Evolutionary conservation across 2,797 vertebrate species (phyloP).

Genomic region (Numenius phaeopus): DNA sequence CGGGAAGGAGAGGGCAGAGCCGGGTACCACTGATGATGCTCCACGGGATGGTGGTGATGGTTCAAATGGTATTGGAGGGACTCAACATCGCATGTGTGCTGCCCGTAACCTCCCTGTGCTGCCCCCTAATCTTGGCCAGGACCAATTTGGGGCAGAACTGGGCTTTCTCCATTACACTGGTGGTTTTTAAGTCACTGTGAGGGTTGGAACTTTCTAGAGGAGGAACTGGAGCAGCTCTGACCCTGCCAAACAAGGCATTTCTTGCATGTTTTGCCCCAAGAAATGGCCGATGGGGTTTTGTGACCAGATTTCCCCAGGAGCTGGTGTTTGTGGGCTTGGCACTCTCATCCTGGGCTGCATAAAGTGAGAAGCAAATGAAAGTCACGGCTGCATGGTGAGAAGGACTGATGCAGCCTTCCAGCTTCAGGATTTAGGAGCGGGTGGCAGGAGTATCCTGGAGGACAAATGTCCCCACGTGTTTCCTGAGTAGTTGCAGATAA

Average conservation of each 20-base stretch:
- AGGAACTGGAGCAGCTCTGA: fast-evolving
- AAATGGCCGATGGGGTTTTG: neutral
- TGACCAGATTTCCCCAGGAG: neutral
- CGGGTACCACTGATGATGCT: fast-evolving
- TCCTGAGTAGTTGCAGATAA: neutral
- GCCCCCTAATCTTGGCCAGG: neutral
- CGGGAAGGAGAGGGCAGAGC: neutral
- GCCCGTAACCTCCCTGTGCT: neutral
- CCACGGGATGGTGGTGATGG: fast-evolving
- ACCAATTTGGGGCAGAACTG: neutral
- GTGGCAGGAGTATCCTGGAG: neutral
- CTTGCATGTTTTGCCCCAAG: neutral
- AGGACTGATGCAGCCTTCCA: neutral
- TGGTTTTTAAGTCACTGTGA: neutral
- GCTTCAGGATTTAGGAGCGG: neutral
- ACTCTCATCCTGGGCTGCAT: neutral
- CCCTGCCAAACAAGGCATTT: neutral
- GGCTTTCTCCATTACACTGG: fast-evolving
- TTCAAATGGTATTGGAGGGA: neutral
- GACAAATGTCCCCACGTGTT: neutral
- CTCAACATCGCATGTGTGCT: fast-evolving
- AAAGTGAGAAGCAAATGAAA: neutral
- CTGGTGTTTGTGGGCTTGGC: neutral
- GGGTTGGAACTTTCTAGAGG: neutral
- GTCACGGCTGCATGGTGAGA: neutral